Base-by-base conservation (phyloP, 2,888 invertebrate species). In the Alitta virens region DNA sequence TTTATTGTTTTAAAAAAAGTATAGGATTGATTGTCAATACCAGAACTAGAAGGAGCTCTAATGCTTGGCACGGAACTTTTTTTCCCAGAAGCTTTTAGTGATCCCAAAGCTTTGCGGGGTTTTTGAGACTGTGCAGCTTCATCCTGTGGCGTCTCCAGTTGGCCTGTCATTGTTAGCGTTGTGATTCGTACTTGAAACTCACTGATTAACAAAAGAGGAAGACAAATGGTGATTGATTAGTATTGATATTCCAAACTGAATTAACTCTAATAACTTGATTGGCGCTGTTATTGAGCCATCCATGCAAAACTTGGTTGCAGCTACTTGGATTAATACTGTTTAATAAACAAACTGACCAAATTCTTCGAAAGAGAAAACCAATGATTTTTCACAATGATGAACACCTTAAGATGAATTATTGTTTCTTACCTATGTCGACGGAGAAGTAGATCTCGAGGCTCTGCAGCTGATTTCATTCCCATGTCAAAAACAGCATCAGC, bases 401-500 rank as follows among this genome's bases (percentile, higher is more conserved):
- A n/a, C n/a, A n/a, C n/a, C n/a, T n/a, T n/a, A n/a, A n/a, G n/a
- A n/a, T n/a, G n/a, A n/a, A n/a, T n/a, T n/a, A n/a, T n/a, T n/a
- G n/a, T n/a, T n/a, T 23, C 72, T 66, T 69, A 78, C 78, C 73
- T 71, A 65, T 78, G 76, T 63, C 66, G 69, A 9, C 65, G 66
- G 42, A 66, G 55, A n/a, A 79, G 66, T 1, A 51, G 50, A 16
- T 66, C 64, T 27, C 14, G 81, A 0, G 95, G 95, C 75, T 93
- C 88, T 1, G 94, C 94, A 40, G 86, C 85, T 57, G 88, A 87
- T 53, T 87, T 85, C 50, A 92, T 85, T 1, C 94, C 96, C 70
- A 89, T 83, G 74, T 88, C 85, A 77, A 90, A 92, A 25, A 95
- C 88, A 72, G 88, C 87, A 80, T 93, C 90, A 0, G 95, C 94